Evolutionary conservation across 2,113 vertebrate genomes (phyloP), one percentile per base, ranked within the genome.

Genomic region (Saimiri boliviensis): DNA sequence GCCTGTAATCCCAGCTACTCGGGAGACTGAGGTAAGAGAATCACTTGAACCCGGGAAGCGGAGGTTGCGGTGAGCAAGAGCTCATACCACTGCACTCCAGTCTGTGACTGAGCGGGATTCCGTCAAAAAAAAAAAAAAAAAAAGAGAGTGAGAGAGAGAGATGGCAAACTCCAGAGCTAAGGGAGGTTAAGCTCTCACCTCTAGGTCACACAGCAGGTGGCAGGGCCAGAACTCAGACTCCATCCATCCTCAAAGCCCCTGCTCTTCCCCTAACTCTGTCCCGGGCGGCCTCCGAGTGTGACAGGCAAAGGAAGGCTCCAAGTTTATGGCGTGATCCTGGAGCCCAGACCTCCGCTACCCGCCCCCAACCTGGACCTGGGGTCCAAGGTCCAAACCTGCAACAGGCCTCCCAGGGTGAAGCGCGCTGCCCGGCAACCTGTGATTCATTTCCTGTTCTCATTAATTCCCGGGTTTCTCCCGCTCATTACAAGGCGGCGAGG

Each of bases 361-460:
- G 25, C 17, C 30, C 88, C 90, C 30, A 25, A n/a, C 45, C 92
- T 30, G 66, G 45, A 71, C 1, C 2, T 27, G 77, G 42, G 11
- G 23, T 52, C 82, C 1, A 6, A 11, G 30, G 60, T 54, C n/a
- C n/a, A 8, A 30, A 91, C 37, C 83, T 80, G 74, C 52, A n/a
- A 54, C 14, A 21, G 5, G 45, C 66, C 77, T 74, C 90, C 74
- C 0, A 0, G n/a, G 58, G 60, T 1, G 1, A 35, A 42, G 42
- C 27, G 0, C 23, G 45, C 30, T 47, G 84, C 84, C 87, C 5
- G 4, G 97, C 92, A 96, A 96, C 97, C 98, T 97, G 97, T 93
- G 97, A 98, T 98, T 97, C 96, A 98, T 98, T 98, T 95, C 97
- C 96, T 42, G 66, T 97, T 96, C 98, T 98, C 98, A 98, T 98